Evolutionary conservation across 2,888 invertebrate species (phyloP).

Genomic region (Drosophila pseudotakahashii): DNA sequence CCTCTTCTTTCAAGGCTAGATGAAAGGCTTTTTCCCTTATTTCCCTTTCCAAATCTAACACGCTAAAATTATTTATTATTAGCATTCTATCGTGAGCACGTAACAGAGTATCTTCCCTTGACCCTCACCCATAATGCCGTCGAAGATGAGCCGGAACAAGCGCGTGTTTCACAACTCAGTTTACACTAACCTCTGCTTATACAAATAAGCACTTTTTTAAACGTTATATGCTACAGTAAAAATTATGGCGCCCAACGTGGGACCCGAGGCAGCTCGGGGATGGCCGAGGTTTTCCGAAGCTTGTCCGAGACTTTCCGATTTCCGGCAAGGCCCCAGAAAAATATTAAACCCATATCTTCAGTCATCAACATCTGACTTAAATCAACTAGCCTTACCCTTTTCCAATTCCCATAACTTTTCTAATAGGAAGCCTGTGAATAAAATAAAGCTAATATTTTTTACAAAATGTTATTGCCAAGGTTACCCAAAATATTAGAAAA

Average conservation of each 20-base stretch:
- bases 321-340: slow-evolving; percentile 8
- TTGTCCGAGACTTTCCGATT: slow-evolving; percentile 8
- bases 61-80: neutral
- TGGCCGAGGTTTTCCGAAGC: slow-evolving; percentile 5
- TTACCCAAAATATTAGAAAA: slow-evolving; percentile 4
- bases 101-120: neutral
- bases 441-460: slow-evolving; percentile 1
- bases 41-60: neutral
- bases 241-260: slow-evolving; percentile 1
- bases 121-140: neutral
- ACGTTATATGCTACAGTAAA: no score
- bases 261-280: slow-evolving; percentile 7
- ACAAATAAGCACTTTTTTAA: no score
- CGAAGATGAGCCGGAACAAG: no score
- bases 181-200: no score
- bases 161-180: no score
- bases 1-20: slow-evolving; percentile 4
- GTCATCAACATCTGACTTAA: no score
- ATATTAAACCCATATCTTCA: slow-evolving; percentile 7
- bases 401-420: slow-evolving; percentile 1
- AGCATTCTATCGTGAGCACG: no score
- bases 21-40: neutral
- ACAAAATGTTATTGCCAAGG: neutral
- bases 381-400: neutral
- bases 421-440: slow-evolving; percentile 9